Evolutionary conservation across 1,140 invertebrate genomes (phyloP), one percentile per base, ranked within the genome.

Genomic region (Aphelinus atriplicis): DNA sequence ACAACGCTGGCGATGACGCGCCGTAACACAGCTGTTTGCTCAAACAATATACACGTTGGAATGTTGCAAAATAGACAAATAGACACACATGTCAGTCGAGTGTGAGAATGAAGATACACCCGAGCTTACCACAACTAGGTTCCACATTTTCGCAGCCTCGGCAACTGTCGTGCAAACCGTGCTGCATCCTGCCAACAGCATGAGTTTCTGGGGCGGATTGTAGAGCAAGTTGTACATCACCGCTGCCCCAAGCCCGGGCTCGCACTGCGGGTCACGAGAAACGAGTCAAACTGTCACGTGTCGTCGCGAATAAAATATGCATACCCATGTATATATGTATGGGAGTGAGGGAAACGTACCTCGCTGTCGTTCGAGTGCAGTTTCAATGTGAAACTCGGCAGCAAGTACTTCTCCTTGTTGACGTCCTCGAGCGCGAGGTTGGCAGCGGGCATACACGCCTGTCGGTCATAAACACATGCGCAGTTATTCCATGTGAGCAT

Each of bases 71-170:
- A 26, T 26, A 26, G 26, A 26, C 26, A 63, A 66, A 65, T 63
- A 71, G 60, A 65, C 64, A 7, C 50, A 76, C 53, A 63, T 78
- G 71, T 48, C 10, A 10, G 5, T 55, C 53, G 50, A 62, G 77
- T 7, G 53, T 10, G 10, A 55, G 42, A 60, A n/a, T 60, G n/a
- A 60, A 60, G 42, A 26, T 26, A 7, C 26, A 2, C 47, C 2
- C 48, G 53, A 73, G 91, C 94, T 93, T 90, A 99, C 97, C 89
- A 99, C 98, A 82, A 99, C 95, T 57, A 99, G 90, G 89, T 99
- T 99, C 98, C 98, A 99, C 95, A 99, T 99, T 89, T 98, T 98
- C 47, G 98, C 98, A 50, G 98, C 97, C 89, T 99, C 98, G 1
- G 98, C 98, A 1, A 99, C 97, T 60, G 98, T 98, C 6, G 98